Evolutionary conservation across 2,888 invertebrate genomes (phyloP).

Genomic region (Eupithecia centaureata): DNA sequence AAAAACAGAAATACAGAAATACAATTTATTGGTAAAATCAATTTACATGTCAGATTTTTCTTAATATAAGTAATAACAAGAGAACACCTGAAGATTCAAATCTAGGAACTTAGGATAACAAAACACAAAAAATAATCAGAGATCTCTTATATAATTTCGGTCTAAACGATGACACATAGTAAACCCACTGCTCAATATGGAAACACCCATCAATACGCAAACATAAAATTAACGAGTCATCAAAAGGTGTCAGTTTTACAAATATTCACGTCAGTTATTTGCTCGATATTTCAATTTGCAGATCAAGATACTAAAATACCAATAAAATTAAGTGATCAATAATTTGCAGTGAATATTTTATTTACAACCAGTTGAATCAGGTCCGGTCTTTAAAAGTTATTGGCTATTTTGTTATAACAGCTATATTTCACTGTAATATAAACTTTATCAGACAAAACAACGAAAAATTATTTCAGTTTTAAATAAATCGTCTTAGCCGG

Average conservation of each 20-base stretch:
- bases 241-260: conserved; percentile 38
- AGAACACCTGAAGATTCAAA: neutral
- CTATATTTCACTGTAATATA: neutral
- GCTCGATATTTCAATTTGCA: conserved; percentile 40
- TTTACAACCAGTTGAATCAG: conserved; percentile 32
- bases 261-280: conserved; percentile 34
- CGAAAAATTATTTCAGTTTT: neutral
- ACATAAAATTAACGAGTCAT: conserved; percentile 33
- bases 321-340: conserved; percentile 43
- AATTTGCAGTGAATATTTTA: conserved; percentile 37
- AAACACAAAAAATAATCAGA: too few species aligned
- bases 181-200: conserved; percentile 21
- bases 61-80: too few species aligned
- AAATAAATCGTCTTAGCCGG: too few species aligned
- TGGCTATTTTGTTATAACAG: conserved; percentile 14
- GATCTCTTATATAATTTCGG: neutral
- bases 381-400: conserved; percentile 30
- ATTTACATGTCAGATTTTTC: too few species aligned
- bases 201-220: conserved; percentile 25
- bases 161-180: conserved; percentile 7
- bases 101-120: neutral
- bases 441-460: neutral
- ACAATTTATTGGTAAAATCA: too few species aligned
- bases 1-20: too few species aligned
- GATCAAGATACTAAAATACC: conserved; percentile 39